Evolutionary conservation across 2,888 invertebrate genomes (phyloP).

Genomic region (Oegoconia quadripuncta): DNA sequence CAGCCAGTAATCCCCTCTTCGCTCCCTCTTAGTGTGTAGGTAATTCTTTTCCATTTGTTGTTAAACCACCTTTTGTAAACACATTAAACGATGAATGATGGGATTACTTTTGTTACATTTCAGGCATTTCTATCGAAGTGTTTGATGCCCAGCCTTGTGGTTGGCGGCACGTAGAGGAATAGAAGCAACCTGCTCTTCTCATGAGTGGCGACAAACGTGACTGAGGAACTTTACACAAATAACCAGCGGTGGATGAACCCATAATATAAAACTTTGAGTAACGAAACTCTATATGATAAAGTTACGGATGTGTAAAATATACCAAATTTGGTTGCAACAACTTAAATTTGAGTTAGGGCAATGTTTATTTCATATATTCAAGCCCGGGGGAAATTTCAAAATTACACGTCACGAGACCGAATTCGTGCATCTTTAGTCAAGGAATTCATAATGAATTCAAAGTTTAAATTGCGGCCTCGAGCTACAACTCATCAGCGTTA

Average conservation of each 20-base stretch:
- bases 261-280: too few relatives aligned
- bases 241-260: too few relatives aligned
- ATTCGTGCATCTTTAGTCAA: slow-evolving; percentile 50
- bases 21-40: slow-evolving; percentile 28
- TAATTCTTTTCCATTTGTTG: slow-evolving; percentile 43
- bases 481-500: slow-evolving; percentile 65
- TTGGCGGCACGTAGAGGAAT: too few relatives aligned
- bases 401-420: slow-evolving; percentile 42
- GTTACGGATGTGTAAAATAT: neutral
- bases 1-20: slow-evolving; percentile 23
- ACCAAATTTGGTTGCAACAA: slow-evolving; percentile 1
- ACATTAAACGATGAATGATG: slow-evolving; percentile 29
- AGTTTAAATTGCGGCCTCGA: slow-evolving; percentile 61
- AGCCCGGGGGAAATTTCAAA: slow-evolving; percentile 26
- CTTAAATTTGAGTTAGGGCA: slow-evolving; percentile 4
- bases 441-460: slow-evolving; percentile 61
- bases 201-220: too few relatives aligned
- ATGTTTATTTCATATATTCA: slow-evolving; percentile 11
- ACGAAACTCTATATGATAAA: neutral
- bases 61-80: slow-evolving; percentile 34
- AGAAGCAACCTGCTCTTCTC: too few relatives aligned
- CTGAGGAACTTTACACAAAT: too few relatives aligned
- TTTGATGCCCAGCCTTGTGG: too few relatives aligned
- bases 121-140: neutral
- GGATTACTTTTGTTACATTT: slow-evolving; percentile 4